Conservation (phyloP, 2,797 vertebrate species). For the Manis crassicaudata region DNA sequence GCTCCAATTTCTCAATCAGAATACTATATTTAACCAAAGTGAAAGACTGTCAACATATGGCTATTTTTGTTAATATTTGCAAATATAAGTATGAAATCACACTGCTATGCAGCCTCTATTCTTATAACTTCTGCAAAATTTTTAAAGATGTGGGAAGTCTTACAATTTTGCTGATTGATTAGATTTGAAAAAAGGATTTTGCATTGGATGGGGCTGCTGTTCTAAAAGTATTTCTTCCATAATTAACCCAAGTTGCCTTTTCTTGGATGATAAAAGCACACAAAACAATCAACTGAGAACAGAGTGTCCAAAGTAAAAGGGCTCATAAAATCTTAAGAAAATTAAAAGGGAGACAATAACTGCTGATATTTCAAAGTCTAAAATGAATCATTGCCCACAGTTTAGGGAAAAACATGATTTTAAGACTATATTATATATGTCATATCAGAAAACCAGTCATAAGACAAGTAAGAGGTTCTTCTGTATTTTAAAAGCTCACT, state of each 20-base stretch:
- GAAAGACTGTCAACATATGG: background rate
- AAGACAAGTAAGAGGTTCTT: conserved; percentile 60
- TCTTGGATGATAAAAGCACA: background rate
- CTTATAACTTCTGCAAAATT: background rate
- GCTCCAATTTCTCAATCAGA: background rate
- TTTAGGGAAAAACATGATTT: conserved; percentile 45
- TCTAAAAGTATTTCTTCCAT: background rate
- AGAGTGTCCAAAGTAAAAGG: background rate
- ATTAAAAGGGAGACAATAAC: conserved; percentile 41
- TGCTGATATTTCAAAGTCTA: conserved; percentile 46
- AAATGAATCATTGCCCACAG: conserved; percentile 49
- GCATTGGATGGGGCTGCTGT: background rate
- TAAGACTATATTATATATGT: conserved; percentile 52
- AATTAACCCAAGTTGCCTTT: background rate
- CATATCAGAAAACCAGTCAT: conserved; percentile 55
- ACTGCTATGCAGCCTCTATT: background rate
- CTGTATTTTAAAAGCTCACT: conserved; percentile 63
- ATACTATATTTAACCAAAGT: background rate
- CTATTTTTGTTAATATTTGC: conserved; percentile 27
- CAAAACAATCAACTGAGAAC: conserved; percentile 4
- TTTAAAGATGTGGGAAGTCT: background rate
- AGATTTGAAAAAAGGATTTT: conserved; percentile 1
- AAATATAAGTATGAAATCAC: conserved; percentile 9
- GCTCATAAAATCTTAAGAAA: conserved; percentile 43
- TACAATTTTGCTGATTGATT: background rate